phyloP scores from a whole-genome alignment of 1,140 invertebrate genomes.

The Calosoma granatense region DNA sequence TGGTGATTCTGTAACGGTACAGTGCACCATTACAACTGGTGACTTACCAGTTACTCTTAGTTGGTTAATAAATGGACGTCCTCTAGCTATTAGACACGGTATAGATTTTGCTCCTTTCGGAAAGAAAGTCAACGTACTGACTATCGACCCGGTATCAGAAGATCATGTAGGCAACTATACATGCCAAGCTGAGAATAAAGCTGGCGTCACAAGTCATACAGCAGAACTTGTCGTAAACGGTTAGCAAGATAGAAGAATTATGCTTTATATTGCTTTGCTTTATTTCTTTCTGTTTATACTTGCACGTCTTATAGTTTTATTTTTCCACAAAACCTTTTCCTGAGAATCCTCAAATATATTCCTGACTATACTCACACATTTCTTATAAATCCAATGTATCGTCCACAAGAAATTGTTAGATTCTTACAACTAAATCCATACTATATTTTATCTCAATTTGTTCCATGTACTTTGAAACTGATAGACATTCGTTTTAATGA shows the following conservation, averaged over 20 bases:
- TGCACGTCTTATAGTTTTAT: too few relatives aligned
- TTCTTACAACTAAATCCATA: too few relatives aligned
- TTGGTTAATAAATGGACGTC: constrained; percentile 48
- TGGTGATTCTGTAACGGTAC: constrained; percentile 49
- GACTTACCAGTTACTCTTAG: constrained; percentile 51
- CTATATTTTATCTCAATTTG: too few relatives aligned
- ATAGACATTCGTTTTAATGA: too few relatives aligned
- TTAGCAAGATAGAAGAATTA: too few relatives aligned
- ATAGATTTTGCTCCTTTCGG: constrained; percentile 16
- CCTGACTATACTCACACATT: too few relatives aligned
- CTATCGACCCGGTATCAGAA: constrained; percentile 34
- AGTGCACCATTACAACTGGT: constrained; percentile 53
- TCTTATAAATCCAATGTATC: too few relatives aligned
- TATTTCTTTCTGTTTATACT: too few relatives aligned
- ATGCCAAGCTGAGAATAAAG: constrained; percentile 45
- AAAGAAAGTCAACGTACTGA: constrained; percentile 27
- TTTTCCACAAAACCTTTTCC: not conserved
- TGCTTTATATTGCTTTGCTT: too few relatives aligned
- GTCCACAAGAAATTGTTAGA: too few relatives aligned
- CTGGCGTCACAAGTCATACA: constrained; percentile 38
- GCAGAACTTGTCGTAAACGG: constrained; percentile 48
- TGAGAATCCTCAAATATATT: not conserved
- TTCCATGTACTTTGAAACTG: too few relatives aligned
- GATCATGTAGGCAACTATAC: constrained; percentile 46
- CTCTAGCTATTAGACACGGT: constrained; percentile 20